These are phyloP conservation scores for Leucophora obtusa DNA, from an alignment of 2,888 invertebrate species.

Conservation along the genomic window DNA sequence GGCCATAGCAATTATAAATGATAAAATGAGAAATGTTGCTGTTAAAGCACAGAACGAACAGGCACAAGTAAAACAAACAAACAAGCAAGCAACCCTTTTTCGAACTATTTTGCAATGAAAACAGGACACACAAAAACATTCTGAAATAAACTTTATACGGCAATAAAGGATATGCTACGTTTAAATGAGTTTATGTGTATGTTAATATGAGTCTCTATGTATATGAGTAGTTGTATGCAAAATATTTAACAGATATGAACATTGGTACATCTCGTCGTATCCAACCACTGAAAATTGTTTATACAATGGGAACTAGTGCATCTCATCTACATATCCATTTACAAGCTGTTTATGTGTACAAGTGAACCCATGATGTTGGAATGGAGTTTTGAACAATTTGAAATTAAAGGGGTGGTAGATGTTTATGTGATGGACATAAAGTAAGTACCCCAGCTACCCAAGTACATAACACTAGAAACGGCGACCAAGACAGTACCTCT, in stretches of 20 bases:
- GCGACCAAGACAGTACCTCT: not conserved
- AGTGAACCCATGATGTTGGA: not conserved
- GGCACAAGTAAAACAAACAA: not conserved
- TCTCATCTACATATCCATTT: not conserved
- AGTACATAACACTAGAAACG: not conserved
- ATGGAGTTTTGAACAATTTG: not conserved
- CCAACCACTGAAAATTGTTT: no score
- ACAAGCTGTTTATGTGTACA: not conserved
- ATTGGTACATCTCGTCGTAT: not conserved
- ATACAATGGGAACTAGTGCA: not conserved
- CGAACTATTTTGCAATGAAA: constrained; percentile 18
- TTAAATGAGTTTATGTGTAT: not conserved
- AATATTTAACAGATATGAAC: constrained; percentile 6
- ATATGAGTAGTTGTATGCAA: not conserved
- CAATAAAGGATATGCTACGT: constrained; percentile 22
- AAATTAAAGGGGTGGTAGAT: not conserved
- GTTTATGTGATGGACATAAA: not conserved
- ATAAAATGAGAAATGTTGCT: constrained; percentile 27
- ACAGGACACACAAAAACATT: constrained; percentile 36
- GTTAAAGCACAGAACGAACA: not conserved
- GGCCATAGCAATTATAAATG: constrained; percentile 39
- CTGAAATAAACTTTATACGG: constrained; percentile 24
- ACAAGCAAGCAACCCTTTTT: constrained; percentile 26
- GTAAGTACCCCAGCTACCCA: not conserved
- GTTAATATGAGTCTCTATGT: not conserved